Percentiles rank a stretch among this genome's conserved stretches.
Conservation (phyloP, 2,888 invertebrate species). For the Melieria picta region DNA sequence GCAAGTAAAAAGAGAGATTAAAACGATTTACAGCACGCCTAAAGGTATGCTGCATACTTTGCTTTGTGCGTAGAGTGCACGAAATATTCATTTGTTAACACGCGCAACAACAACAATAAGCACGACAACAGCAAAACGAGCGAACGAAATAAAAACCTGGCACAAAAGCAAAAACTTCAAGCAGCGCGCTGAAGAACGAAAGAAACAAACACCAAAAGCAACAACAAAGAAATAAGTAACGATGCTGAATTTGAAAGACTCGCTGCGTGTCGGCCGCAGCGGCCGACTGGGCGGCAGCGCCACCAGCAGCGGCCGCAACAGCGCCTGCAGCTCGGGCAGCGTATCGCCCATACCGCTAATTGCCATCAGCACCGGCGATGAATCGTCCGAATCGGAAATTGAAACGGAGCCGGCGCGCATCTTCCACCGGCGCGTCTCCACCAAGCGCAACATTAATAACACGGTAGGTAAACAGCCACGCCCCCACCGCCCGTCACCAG, state of each 20-base stretch:
- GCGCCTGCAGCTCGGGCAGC: slow-evolving; percentile 58
- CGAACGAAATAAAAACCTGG: too few relatives aligned
- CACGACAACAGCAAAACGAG: slow-evolving; percentile 2
- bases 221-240: background rate
- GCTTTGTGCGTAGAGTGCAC: background rate
- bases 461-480: slow-evolving; percentile 70
- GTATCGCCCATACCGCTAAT: slow-evolving; percentile 60
- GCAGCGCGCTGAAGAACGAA: too few relatives aligned
- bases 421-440: slow-evolving; percentile 82
- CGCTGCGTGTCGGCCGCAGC: slow-evolving; percentile 33
- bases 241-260: slow-evolving; percentile 52
- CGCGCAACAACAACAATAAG: background rate
- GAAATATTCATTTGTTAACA: slow-evolving; percentile 3
- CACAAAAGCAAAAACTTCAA: too few relatives aligned
- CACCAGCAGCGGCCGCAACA: slow-evolving; percentile 47
- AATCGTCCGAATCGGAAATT: slow-evolving; percentile 83
- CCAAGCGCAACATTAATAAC: slow-evolving; percentile 83
- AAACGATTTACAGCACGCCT: slow-evolving; percentile 24
- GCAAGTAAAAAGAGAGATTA: background rate
- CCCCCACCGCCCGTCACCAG: too few relatives aligned
- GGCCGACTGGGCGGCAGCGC: slow-evolving; percentile 11
- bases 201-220: too few relatives aligned
- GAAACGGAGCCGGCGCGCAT: slow-evolving; percentile 82
- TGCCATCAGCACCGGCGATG: slow-evolving; percentile 66
- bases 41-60: slow-evolving; percentile 30